Conservation (phyloP, 64 coral and sea anemone genomes). For the Porites lutea region DNA sequence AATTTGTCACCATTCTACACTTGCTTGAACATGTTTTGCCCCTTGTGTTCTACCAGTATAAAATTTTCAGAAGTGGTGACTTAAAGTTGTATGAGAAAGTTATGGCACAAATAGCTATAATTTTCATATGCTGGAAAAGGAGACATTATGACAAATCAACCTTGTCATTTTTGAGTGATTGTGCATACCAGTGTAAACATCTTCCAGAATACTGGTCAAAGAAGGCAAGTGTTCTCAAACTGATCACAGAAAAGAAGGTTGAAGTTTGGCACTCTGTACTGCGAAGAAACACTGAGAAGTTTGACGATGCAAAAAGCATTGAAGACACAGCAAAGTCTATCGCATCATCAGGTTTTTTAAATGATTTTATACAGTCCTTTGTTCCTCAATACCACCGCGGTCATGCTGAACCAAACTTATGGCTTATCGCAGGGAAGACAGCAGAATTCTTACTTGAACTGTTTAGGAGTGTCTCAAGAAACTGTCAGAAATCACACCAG, state of each 20-base stretch:
- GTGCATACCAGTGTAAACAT: background rate
- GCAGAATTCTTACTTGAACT: slow-evolving; percentile 55
- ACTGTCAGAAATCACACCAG: slow-evolving; percentile 18
- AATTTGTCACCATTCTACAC: too few relatives aligned
- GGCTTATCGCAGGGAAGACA: slow-evolving; percentile 40
- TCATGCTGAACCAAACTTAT: slow-evolving; percentile 24
- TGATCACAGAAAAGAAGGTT: background rate
- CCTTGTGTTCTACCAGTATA: too few relatives aligned
- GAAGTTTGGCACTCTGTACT: too few relatives aligned
- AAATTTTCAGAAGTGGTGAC: too few relatives aligned
- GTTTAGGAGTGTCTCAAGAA: slow-evolving; percentile 19
- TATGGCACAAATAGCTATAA: too few relatives aligned
- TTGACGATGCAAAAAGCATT: too few relatives aligned
- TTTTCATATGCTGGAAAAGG: too few relatives aligned
- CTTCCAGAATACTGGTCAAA: slow-evolving; percentile 37
- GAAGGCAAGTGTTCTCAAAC: slow-evolving; percentile 1
- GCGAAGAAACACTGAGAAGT: too few relatives aligned
- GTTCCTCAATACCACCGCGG: slow-evolving; percentile 17
- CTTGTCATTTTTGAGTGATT: slow-evolving; percentile 41
- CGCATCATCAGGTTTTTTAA: slow-evolving; percentile 17
- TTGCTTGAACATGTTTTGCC: too few relatives aligned
- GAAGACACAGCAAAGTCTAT: background rate
- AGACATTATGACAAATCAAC: slow-evolving; percentile 56
- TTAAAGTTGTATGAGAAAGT: too few relatives aligned
- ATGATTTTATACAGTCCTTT: slow-evolving; percentile 35